Evolutionary conservation across 2,888 invertebrate species (phyloP), one percentile per base, ranked within the genome.

Genomic region (Phaedon cochleariae): DNA sequence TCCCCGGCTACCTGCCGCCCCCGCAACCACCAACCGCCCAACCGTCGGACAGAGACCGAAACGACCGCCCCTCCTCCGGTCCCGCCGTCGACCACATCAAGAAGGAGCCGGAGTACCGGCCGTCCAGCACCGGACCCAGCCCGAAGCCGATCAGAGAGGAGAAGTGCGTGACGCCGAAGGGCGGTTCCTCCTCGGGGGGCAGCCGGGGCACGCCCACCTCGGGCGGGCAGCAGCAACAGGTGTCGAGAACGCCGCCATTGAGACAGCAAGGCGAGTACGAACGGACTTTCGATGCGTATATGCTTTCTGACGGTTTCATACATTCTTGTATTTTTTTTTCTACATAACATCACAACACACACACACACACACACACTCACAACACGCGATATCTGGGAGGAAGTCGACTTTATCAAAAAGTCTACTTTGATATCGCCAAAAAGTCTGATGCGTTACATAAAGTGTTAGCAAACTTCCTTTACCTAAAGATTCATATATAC

Each of bases 21-120:
- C 76, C 77, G 2, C 70, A 67, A 17, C 73, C 71, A 63, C 71
- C 71, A 41, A 51, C 75, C 6, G 68, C 76, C 1, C 74, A 74
- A 6, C 62, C 72, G 0, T 57, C 74, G 10, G 31, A 37, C 6
- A 71, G 34, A 20, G 69, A 68, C 48, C 58, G 71, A 46, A 86
- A 72, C 82, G 83, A 79, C 4, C 77, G 85, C 29, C 86, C 84
- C 69, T 83, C 86, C 72, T 84, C 85, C 31, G 90, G 90, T 6
- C 90, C 91, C 17, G 86, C 88, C 72, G 84, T 91, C 73, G 91
- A 91, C 49, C 89, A 88, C 74, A 91, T 92, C 68, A 92, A 92
- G 80, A 92, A 91, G 73, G 92, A 92, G 80, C 90, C 91, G 17
- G 91, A 92, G 52, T 82, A 83, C 69, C 78, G 81, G 81, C 78